Evolutionary conservation across 2,888 invertebrate genomes (phyloP).

Genomic region (Laspeyria flexula): DNA sequence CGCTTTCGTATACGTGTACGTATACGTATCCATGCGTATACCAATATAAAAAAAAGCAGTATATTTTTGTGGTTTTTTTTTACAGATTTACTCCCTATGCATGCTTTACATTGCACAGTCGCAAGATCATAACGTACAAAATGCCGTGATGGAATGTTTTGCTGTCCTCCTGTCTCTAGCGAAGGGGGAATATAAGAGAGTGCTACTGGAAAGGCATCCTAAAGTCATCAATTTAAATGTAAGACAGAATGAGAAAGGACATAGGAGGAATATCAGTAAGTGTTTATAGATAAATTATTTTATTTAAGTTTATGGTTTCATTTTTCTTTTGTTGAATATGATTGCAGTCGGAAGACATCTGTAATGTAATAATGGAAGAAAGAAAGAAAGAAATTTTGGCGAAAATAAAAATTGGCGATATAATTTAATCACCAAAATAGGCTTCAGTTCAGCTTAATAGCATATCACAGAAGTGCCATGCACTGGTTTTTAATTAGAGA

Average conservation of each 20-base stretch:
- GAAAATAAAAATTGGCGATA: too few relatives aligned
- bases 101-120: conserved; percentile 87
- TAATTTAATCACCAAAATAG: too few relatives aligned
- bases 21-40: too few relatives aligned
- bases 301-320: not conserved
- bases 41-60: too few relatives aligned
- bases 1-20: too few relatives aligned
- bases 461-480: too few relatives aligned
- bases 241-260: conserved; percentile 68
- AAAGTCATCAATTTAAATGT: conserved; percentile 61
- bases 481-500: too few relatives aligned
- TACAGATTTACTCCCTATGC: conserved; percentile 92
- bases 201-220: conserved; percentile 82
- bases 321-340: not conserved
- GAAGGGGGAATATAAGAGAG: conserved; percentile 72
- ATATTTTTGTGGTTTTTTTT: too few relatives aligned
- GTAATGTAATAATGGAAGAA: too few relatives aligned
- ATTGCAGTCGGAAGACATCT: too few relatives aligned
- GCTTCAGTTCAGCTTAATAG: too few relatives aligned
- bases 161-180: conserved; percentile 86
- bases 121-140: conserved; percentile 95
- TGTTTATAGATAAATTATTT: conserved; percentile 17
- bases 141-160: conserved; percentile 93
- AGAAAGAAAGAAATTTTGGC: too few relatives aligned
- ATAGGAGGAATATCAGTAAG: conserved; percentile 85